Percentiles rank a stretch among this genome's conserved stretches.
Evolutionary conservation across 2,113 vertebrate species (phyloP).

Genomic region (Hippocampus abdominalis): DNA sequence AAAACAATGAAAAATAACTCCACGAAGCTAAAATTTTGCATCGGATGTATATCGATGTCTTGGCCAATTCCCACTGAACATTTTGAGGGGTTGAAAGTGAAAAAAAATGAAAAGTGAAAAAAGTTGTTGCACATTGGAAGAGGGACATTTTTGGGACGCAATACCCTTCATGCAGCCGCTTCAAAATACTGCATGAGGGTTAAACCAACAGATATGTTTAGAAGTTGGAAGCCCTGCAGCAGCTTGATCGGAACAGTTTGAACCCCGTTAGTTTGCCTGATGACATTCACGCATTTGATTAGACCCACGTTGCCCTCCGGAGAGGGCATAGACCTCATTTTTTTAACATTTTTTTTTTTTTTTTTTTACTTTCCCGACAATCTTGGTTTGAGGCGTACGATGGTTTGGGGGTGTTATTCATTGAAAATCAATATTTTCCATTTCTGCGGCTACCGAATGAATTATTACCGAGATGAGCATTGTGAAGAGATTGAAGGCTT

Average conservation of each 20-base stretch:
- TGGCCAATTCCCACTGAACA: too few relatives aligned
- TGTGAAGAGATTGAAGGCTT: conserved; percentile 61
- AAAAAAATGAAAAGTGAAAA: too few relatives aligned
- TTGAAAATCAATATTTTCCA: conserved; percentile 72
- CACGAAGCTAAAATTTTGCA: too few relatives aligned
- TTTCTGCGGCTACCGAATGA: conserved; percentile 68
- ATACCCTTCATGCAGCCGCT: too few relatives aligned
- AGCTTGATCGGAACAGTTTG: conserved; percentile 13
- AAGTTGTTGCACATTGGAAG: too few relatives aligned
- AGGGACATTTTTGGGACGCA: too few relatives aligned
- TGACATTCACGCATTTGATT: conserved; percentile 22
- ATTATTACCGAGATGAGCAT: conserved; percentile 66
- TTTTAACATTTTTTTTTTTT: conserved; percentile 7
- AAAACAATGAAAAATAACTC: too few relatives aligned
- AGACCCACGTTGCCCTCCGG: conserved; percentile 1
- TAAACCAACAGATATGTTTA: conserved; percentile 7
- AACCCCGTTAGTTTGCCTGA: background rate
- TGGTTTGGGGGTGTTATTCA: conserved; percentile 60
- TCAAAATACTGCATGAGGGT: too few relatives aligned
- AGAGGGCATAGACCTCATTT: background rate
- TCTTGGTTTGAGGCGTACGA: conserved; percentile 30
- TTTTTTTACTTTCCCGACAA: conserved; percentile 36
- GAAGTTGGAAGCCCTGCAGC: conserved; percentile 2
- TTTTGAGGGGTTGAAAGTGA: too few relatives aligned
- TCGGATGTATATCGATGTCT: too few relatives aligned